These are phyloP conservation scores for Syndactyla subalaris DNA, from an alignment of 2,797 vertebrate genomes.

Conservation along the genomic window DNA sequence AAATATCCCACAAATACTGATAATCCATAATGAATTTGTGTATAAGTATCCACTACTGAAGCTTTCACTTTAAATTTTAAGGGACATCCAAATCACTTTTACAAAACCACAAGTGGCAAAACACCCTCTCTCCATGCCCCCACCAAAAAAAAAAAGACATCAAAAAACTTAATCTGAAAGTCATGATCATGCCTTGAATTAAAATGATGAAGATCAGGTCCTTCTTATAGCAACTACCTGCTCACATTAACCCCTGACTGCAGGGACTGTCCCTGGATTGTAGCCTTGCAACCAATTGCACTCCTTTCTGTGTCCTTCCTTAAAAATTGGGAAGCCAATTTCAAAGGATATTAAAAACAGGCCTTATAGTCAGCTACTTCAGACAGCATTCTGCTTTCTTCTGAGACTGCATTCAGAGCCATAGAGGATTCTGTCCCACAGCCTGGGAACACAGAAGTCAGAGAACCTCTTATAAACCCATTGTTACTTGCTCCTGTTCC, in stretches of 20 bases:
- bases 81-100: neutral
- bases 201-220: neutral
- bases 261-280: neutral
- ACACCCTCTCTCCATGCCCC: too few relatives aligned
- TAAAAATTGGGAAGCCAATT: neutral
- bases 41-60: neutral
- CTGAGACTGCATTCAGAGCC: neutral
- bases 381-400: neutral
- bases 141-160: neutral
- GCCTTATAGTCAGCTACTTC: neutral
- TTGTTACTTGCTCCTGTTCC: neutral
- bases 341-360: neutral
- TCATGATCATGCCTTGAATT: neutral
- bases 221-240: neutral
- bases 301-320: neutral
- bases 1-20: neutral
- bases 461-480: neutral
- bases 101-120: neutral
- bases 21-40: neutral
- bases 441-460: neutral
- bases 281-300: neutral
- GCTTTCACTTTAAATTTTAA: neutral
- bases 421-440: neutral
- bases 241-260: fast-evolving
- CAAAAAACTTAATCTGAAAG: neutral